These are phyloP conservation scores for Mixornis gularis DNA, from an alignment of 2,113 vertebrate species.

Conservation along the genomic window DNA sequence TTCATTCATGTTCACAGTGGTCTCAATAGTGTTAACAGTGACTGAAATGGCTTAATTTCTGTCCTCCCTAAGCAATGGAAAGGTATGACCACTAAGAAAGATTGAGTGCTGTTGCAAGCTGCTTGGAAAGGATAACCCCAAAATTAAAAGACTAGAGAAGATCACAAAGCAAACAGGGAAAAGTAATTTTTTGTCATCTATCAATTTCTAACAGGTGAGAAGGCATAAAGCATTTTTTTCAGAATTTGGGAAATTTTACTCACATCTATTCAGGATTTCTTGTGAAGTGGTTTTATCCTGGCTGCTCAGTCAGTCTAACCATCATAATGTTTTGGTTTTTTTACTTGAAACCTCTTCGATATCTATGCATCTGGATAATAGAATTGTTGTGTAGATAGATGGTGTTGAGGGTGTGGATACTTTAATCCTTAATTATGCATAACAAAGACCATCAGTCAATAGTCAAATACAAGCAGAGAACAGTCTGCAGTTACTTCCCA, in stretches of 20 bases:
- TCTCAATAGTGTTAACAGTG: background rate
- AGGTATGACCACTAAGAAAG: background rate
- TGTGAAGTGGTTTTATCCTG: background rate
- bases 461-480: background rate
- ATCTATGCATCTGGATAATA: background rate
- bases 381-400: background rate
- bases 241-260: background rate
- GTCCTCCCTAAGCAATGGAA: background rate
- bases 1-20: background rate
- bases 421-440: background rate
- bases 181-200: background rate
- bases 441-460: background rate
- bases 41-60: background rate
- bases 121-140: background rate
- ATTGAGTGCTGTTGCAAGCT: background rate
- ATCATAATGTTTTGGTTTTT: background rate
- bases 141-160: background rate
- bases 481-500: background rate
- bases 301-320: background rate
- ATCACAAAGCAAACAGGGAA: background rate
- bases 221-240: background rate
- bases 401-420: background rate
- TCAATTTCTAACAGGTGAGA: background rate
- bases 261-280: background rate
- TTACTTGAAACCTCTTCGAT: background rate